A percentile compares a stretch with the other conserved stretches of the same genome.
These are phyloP conservation scores for Drosophila peninsularis DNA, from an alignment of 2,888 invertebrate genomes.

Conservation along the genomic window DNA sequence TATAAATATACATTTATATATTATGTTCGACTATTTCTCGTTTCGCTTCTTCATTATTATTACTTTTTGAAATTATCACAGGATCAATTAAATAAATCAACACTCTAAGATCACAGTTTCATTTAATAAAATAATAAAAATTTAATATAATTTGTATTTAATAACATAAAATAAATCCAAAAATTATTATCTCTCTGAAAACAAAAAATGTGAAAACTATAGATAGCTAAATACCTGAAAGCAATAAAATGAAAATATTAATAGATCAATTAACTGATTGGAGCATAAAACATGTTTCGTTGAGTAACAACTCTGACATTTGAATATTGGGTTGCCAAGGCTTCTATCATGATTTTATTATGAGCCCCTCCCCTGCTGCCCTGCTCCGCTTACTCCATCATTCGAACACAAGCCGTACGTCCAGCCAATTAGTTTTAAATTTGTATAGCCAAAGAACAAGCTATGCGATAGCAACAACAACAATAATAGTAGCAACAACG, in stretches of 20 bases:
- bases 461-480: conserved; percentile 35
- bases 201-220: neutral
- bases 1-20: too few species aligned
- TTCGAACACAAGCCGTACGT: conserved; percentile 7
- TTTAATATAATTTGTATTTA: neutral
- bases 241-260: conserved; percentile 14
- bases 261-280: conserved; percentile 48
- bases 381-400: too few species aligned
- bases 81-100: too few species aligned
- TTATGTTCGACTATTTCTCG: too few species aligned
- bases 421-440: conserved; percentile 52
- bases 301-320: conserved; percentile 29
- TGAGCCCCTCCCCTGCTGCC: neutral
- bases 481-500: conserved; percentile 16
- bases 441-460: conserved; percentile 49
- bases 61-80: too few species aligned
- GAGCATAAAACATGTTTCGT: conserved; percentile 4
- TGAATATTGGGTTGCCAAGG: conserved; percentile 16
- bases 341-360: conserved; percentile 15
- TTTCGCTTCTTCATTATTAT: too few species aligned
- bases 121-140: too few species aligned
- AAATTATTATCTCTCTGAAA: too few species aligned
- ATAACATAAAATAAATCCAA: neutral
- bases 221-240: neutral
- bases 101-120: too few species aligned